Conservation (phyloP, 2,113 vertebrate species). For the Cervus canadensis region DNA sequence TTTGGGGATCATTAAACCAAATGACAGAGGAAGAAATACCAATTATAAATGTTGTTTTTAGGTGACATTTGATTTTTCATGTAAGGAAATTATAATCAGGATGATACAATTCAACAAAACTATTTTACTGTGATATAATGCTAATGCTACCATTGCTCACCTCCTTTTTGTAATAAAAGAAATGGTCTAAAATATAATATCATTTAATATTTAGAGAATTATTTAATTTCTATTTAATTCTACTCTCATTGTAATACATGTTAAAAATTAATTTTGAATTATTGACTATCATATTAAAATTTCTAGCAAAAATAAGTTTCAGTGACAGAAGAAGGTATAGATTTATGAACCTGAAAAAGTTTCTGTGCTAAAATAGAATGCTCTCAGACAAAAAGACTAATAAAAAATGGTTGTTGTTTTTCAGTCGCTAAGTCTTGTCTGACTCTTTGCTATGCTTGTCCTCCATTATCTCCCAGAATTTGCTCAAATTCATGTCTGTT, state of each 20-base stretch:
- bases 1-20: conserved; percentile 29
- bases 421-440: neutral
- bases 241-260: neutral
- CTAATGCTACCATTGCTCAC: neutral
- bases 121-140: neutral
- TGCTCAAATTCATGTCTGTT: neutral
- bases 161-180: neutral
- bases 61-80: conserved; percentile 36
- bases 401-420: neutral
- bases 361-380: neutral
- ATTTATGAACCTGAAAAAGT: neutral
- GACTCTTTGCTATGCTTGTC: neutral
- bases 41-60: conserved; percentile 46
- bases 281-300: neutral
- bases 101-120: neutral
- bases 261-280: conserved; percentile 4
- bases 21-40: conserved; percentile 28
- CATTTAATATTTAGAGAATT: neutral
- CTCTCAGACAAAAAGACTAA: neutral
- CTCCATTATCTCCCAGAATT: neutral
- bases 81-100: neutral
- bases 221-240: neutral
- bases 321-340: neutral
- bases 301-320: neutral
- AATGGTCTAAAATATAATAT: neutral